Conservation (phyloP, 2,113 vertebrate genomes). For the Trinectes maculatus region DNA sequence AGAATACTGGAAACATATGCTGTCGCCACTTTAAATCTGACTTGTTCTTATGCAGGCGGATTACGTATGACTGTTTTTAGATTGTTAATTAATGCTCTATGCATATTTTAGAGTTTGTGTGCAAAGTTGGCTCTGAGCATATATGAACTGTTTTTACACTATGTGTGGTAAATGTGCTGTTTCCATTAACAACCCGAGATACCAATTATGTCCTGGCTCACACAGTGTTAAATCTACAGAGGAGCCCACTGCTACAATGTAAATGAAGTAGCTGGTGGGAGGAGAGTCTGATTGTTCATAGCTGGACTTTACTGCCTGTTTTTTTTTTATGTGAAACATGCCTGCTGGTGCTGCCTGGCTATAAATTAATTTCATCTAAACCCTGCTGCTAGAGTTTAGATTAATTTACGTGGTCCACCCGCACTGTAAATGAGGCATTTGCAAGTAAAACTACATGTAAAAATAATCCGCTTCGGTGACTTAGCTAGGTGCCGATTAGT, state of each 20-base stretch:
- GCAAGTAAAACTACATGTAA: constrained; percentile 10
- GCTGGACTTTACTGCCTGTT: constrained; percentile 22
- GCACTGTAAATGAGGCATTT: constrained; percentile 38
- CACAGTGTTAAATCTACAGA: constrained; percentile 16
- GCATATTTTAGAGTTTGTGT: constrained; percentile 22
- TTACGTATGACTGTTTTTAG: background rate
- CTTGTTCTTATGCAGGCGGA: background rate
- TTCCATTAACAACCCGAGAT: constrained; percentile 32
- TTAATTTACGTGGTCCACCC: constrained; percentile 32
- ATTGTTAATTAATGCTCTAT: constrained; percentile 11
- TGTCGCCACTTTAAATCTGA: constrained; percentile 3
- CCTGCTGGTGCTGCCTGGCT: constrained; percentile 25
- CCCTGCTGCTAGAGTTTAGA: too few relatives aligned
- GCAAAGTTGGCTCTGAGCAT: background rate
- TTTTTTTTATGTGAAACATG: constrained; percentile 37
- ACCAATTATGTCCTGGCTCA: constrained; percentile 26
- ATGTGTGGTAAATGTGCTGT: constrained; percentile 5
- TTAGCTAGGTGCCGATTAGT: constrained; percentile 29
- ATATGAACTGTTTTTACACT: background rate
- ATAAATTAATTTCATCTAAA: constrained; percentile 49
- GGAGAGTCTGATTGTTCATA: constrained; percentile 37
- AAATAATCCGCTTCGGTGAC: constrained; percentile 27
- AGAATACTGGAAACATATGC: constrained; percentile 45
- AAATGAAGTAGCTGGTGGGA: constrained; percentile 39
- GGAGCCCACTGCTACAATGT: constrained; percentile 1